A percentile compares a stretch with the other conserved stretches of the same genome.
Evolutionary conservation across 2,113 vertebrate genomes (phyloP).

Genomic region (cattle (Bos taurus)): ARS-UCD2.0 NC_037355.1:8172501-8173000

Average conservation of each 20-base stretch:
- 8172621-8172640: not conserved
- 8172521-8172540: not conserved
- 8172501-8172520: fast-evolving
- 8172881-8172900: no score
- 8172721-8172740: not conserved
- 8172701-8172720: not conserved
- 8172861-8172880: no score
- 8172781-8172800: not conserved
- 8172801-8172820: not conserved
- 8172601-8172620: not conserved
- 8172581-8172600: no score
- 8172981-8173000: not conserved
- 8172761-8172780: not conserved
- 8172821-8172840: no score
- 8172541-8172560: fast-evolving
- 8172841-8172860: no score
- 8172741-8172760: not conserved
- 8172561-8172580: fast-evolving
- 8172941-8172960: no score
- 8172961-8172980: not conserved
- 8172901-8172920: no score
- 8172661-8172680: not conserved
- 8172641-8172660: not conserved
- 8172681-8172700: not conserved
- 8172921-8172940: no score